These are phyloP conservation scores for Scolanthus callimorphus DNA, from an alignment of 92 coral and sea anemone genomes.

Conservation along the genomic window DNA sequence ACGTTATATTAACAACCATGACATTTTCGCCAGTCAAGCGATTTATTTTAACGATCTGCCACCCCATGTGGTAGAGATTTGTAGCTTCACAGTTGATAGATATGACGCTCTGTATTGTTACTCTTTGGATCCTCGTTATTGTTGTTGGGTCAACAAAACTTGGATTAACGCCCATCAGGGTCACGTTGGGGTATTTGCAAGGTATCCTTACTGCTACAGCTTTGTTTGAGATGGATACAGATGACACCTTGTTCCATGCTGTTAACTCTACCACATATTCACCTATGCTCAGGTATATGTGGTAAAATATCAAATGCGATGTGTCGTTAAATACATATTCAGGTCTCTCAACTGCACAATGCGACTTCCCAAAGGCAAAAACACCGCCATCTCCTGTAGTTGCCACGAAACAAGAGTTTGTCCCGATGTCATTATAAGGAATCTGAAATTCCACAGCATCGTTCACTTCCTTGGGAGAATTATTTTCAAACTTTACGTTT, in stretches of 20 bases:
- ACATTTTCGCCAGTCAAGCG: constrained; percentile 3
- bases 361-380: constrained; percentile 27
- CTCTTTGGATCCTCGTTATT: constrained; percentile 15
- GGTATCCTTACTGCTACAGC: constrained; percentile 47
- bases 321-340: constrained; percentile 7
- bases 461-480: constrained; percentile 34
- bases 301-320: neutral
- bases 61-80: constrained; percentile 14
- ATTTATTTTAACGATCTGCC: constrained; percentile 20
- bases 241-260: constrained; percentile 41
- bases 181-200: constrained; percentile 48
- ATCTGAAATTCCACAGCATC: constrained; percentile 21
- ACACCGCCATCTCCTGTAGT: constrained; percentile 44
- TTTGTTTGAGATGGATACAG: constrained; percentile 5
- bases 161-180: constrained; percentile 17
- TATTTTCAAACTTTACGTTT: constrained; percentile 11
- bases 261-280: constrained; percentile 25
- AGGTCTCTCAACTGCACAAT: constrained; percentile 11
- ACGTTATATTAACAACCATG: neutral
- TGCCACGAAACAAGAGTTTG: constrained; percentile 49
- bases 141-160: constrained; percentile 17
- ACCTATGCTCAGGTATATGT: constrained; percentile 30
- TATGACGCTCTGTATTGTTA: constrained; percentile 8
- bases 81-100: constrained; percentile 49
- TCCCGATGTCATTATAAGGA: constrained; percentile 24